These are phyloP conservation scores for Zophobas atratus DNA, from an alignment of 1,140 invertebrate species.

Conservation along the genomic window DNA sequence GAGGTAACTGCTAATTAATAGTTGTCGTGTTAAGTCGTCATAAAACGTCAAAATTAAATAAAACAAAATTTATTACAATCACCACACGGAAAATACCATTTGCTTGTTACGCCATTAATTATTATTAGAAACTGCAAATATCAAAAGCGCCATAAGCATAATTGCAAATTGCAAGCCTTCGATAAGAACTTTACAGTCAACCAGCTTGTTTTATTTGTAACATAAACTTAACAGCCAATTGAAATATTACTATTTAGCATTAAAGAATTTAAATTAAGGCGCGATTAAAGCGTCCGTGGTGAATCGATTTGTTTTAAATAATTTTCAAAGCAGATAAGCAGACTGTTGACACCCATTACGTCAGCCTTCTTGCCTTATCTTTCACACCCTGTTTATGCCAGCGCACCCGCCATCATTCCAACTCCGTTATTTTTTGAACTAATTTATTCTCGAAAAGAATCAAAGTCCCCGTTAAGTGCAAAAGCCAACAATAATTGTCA, in stretches of 20 bases:
- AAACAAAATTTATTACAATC: too few relatives aligned
- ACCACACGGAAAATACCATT: neutral
- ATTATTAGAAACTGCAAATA: conserved; percentile 17
- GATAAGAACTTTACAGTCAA: conserved; percentile 18
- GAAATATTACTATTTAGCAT: conserved; percentile 10
- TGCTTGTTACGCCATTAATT: conserved; percentile 18
- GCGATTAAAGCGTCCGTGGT: neutral
- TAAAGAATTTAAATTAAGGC: conserved; percentile 27
- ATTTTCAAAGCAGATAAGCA: too few relatives aligned
- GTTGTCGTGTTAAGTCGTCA: too few relatives aligned
- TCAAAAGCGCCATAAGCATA: conserved; percentile 1
- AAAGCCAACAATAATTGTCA: conserved; percentile 9
- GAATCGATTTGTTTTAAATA: neutral
- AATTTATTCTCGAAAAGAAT: neutral
- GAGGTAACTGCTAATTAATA: too few relatives aligned
- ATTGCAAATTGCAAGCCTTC: neutral
- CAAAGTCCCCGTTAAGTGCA: neutral
- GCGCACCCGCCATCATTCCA: too few relatives aligned
- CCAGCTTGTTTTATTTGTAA: conserved; percentile 27
- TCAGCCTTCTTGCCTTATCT: too few relatives aligned
- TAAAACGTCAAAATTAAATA: too few relatives aligned
- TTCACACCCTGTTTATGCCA: too few relatives aligned
- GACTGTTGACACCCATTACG: too few relatives aligned
- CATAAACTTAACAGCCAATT: neutral
- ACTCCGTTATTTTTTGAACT: neutral